Evolutionary conservation across 2,888 invertebrate genomes (phyloP).

Genomic region (Blomia tropicalis): DNA sequence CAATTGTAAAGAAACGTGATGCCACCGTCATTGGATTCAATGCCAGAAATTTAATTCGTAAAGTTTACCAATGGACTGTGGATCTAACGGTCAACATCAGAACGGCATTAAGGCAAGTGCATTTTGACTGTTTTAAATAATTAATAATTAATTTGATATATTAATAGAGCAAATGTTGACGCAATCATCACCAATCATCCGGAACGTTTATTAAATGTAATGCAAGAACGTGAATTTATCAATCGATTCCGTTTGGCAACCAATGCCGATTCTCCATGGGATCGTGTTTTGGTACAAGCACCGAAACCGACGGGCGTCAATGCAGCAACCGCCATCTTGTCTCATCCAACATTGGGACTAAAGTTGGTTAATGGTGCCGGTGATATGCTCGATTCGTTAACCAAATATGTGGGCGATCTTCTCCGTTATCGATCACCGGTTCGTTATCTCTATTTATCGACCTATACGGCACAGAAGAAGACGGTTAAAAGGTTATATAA

Average conservation of each 20-base stretch:
- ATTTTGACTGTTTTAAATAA: neutral
- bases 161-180: slow-evolving; percentile 21
- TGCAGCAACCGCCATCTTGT: neutral
- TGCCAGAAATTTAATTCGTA: slow-evolving; percentile 20
- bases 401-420: slow-evolving; percentile 22
- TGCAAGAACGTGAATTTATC: slow-evolving; percentile 21
- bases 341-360: slow-evolving; percentile 16
- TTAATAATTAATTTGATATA: neutral
- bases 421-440: slow-evolving; percentile 8
- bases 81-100: slow-evolving; percentile 28
- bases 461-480: no score
- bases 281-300: neutral
- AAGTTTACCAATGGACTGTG: slow-evolving; percentile 31
- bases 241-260: slow-evolving; percentile 19
- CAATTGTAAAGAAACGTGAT: slow-evolving; percentile 27
- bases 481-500: no score
- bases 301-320: neutral
- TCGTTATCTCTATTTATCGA: neutral
- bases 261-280: slow-evolving; percentile 22
- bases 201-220: slow-evolving; percentile 23
- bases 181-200: slow-evolving; percentile 28
- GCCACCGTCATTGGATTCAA: neutral
- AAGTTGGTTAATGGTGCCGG: slow-evolving; percentile 19
- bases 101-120: slow-evolving; percentile 25
- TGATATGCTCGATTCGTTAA: slow-evolving; percentile 23